Base-by-base conservation (phyloP, 2,888 invertebrate species). In the Nemotelus pantherinus region DNA sequence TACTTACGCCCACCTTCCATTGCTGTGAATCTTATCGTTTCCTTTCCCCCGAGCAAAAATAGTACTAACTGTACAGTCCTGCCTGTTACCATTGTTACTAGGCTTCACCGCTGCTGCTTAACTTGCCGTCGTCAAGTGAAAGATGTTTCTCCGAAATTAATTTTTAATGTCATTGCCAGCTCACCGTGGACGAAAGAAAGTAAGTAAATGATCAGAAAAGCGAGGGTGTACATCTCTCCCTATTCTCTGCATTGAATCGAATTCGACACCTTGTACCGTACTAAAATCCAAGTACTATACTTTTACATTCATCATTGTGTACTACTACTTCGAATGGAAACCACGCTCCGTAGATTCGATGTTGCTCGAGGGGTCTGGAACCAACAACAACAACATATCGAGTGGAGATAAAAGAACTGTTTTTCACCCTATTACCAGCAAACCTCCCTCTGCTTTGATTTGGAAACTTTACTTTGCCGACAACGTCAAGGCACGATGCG, bases 81-180 rank as follows among this genome's bases (percentile, higher is more conserved):
- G 6, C 25, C 50, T 48, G 68, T 50, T 65, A 39, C 41, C 60
- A 60, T 41, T 60, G 60, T 60, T 60, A 41, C 65, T 9, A 10
- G 44, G 7, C 53, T 7, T 53, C 25, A 25, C 4, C 43, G 3
- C 10, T 39, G 70, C 25, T 53, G 65, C 25, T 25, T 25, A 25
- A 25, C 25, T 45, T 70, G 70, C n/a, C 25, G 57, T 47, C 44
- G 9, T 47, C 48, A 7, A 74, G 47, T 60, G 63, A 74, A 63
- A 74, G 58, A 74, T 74, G 50, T 74, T 74, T 63, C 74, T 39
- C n/a, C 60, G 74, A 74, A 74, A 74, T 74, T 74, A 74, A 74
- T 74, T 74, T 74, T 74, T 74, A 74, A 74, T 74, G 74, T 47
- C 50, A 74, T 63, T 60, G n/a, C 43, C 45, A 47, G 47, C 47